A percentile compares a stretch with the other conserved stretches of the same genome.
Evolutionary conservation across 2,113 vertebrate species (phyloP).

Genomic region (Ciconia maguari): DNA sequence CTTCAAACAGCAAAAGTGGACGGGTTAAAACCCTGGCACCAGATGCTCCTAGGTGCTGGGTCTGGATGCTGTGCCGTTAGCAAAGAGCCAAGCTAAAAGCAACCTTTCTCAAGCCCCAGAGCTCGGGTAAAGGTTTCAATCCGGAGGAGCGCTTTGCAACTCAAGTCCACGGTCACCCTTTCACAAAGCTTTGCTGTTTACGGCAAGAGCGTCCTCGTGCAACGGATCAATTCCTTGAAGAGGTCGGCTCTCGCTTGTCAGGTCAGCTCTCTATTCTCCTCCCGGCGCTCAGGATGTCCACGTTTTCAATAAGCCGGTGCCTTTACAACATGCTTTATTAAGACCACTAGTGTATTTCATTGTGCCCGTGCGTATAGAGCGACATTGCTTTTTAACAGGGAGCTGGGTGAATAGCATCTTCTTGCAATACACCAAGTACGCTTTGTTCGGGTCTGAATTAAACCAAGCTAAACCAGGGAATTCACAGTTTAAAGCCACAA

Average conservation of each 20-base stretch:
- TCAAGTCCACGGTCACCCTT: fast-evolving
- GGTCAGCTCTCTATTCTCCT: background rate
- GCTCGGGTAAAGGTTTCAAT: background rate
- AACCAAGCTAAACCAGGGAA: background rate
- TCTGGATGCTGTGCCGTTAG: background rate
- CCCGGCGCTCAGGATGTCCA: background rate
- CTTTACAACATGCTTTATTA: background rate
- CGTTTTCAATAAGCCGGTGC: background rate
- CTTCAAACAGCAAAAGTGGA: background rate
- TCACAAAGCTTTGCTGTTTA: background rate
- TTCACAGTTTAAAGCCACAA: conserved; percentile 7
- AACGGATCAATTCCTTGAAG: background rate
- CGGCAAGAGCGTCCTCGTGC: fast-evolving
- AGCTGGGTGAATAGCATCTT: background rate
- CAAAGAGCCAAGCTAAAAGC: background rate
- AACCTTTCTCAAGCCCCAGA: fast-evolving
- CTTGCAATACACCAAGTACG: background rate
- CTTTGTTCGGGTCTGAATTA: background rate
- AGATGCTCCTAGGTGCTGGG: background rate
- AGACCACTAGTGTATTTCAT: background rate
- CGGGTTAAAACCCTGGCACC: background rate
- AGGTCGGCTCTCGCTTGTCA: background rate
- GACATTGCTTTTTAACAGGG: background rate
- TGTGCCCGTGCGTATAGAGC: background rate
- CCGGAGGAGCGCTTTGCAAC: background rate